Evolutionary conservation across 2,888 invertebrate genomes (phyloP), one percentile per base, ranked within the genome.

Genomic region (Tetranychus piercei): DNA sequence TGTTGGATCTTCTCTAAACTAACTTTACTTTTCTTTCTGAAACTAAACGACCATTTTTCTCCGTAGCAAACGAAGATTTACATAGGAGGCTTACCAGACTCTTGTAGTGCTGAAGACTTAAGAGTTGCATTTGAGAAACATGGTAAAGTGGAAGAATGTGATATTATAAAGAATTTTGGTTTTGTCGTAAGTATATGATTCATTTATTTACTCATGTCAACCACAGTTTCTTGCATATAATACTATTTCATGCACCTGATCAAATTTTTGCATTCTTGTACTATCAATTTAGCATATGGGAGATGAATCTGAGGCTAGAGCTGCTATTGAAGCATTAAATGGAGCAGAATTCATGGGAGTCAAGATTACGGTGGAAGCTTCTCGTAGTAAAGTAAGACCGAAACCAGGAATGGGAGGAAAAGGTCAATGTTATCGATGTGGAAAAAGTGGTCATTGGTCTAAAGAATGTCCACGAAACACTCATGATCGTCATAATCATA

Each of bases 391-490:
- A 84, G 94, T 94, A 74, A 87, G 94, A 79, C 93, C 93, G 84
- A 89, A 92, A 82, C 93, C 94, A 81, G 94, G 94, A 80, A 94
- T 94, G 94, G 94, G 94, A 82, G 93, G 93, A 84, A 92, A 93
- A 82, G 93, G 92, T 84, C 92, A 92, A 84, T 94, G 94, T 86
- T 93, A 92, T 86, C 89, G 82, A 78, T 82, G 92, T 86, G 94
- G 94, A 79, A 89, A 91, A 82, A 91, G 91, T 82, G 94, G 94
- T 79, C 94, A 94, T 85, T 94, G 94, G 94, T 93, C 92, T 81
- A 93, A 92, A 87, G 93, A 94, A 85, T 94, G 93, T 85, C 92
- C 76, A 23, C 74, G 69, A 43, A 74, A 74, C 72, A 71, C 69
- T 7, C 15, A 64, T 23, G 76, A 75, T 20, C 67, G 75, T 34